Evolutionary conservation across 1,140 invertebrate species (phyloP), one percentile per base, ranked within the genome.

Genomic region (Armadillidium nasatum): DNA sequence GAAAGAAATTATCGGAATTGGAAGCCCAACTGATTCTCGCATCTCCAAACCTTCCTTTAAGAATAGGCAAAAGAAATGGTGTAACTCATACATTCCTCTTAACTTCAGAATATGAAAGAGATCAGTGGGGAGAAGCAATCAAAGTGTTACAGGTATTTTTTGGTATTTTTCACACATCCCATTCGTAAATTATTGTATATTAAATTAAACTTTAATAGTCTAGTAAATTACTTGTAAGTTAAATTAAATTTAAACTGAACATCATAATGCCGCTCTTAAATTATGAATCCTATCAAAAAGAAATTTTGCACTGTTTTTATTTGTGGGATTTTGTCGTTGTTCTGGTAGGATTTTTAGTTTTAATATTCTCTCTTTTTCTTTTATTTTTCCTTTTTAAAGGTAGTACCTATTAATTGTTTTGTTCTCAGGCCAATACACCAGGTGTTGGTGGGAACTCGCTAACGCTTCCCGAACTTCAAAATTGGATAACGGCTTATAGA

Each of bases 51-150:
- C 85, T 97, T 77, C 89, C 94, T 60, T 91, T 96, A 83, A 88
- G 91, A 81, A 88, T 82, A 78, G 78, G 76, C 74, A 91, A 90
- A 82, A 82, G 80, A 68, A 86, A 85, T 76, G 87, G 88, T 74
- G 86, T 86, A 78, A 85, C 89, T 19, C 92, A 93, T 83, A 92
- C 91, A 44, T 95, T 97, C 84, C 95, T 96, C 84, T 87, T 97
- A 78, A 94, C 93, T 75, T 96, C 94, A 0, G 94, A 97, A 85
- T 97, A 94, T 84, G 95, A 97, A 85, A 87, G 94, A 75, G 92
- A 92, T 68, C 94, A 96, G 83, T 97, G 95, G 95, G 91, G 93
- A 78, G 94, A 96, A 84, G 92, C 94, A 4, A 93, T 97, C 76
- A 89, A 91, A 78, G 91, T 91, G 15, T 85, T 95, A 74, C 91